Evolutionary conservation across 1,140 invertebrate species (phyloP).

Genomic region (Pogonus chalceus): DNA sequence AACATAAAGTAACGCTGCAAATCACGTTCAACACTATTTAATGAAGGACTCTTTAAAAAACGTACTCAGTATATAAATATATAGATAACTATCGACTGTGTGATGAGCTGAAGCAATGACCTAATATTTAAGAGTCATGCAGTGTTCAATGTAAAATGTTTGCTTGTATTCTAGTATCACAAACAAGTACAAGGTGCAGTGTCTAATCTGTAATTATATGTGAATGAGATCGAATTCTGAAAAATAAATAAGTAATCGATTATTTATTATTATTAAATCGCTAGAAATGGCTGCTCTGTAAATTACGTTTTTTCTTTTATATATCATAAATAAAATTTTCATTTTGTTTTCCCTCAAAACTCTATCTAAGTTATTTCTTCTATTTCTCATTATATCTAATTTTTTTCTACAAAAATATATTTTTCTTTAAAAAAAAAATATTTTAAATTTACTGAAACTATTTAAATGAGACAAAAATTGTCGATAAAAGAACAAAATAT

Average conservation of each 20-base stretch:
- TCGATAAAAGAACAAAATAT: background rate
- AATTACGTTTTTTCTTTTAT: no score
- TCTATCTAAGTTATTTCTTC: no score
- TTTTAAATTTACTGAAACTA: no score
- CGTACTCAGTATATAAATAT: background rate
- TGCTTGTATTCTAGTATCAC: background rate
- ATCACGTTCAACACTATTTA: slow-evolving; percentile 3
- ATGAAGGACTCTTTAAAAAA: slow-evolving; percentile 5
- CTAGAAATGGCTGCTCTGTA: slow-evolving; percentile 6
- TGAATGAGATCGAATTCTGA: background rate
- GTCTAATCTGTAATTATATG: slow-evolving; percentile 5
- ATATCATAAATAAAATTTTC: no score
- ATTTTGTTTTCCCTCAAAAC: no score
- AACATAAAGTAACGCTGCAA: background rate
- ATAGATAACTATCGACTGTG: slow-evolving; percentile 3
- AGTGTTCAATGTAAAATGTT: slow-evolving; percentile 7
- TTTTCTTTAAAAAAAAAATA: no score
- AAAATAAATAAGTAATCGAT: background rate
- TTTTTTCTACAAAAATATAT: no score
- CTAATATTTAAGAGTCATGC: slow-evolving; percentile 6
- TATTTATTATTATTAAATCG: slow-evolving; percentile 5
- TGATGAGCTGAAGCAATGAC: slow-evolving; percentile 5
- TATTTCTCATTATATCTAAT: no score
- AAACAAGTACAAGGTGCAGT: slow-evolving; percentile 5
- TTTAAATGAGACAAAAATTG: background rate